Evolutionary conservation across 2,797 vertebrate species (phyloP).

Genomic region (Eurystomus glaucurus): DNA sequence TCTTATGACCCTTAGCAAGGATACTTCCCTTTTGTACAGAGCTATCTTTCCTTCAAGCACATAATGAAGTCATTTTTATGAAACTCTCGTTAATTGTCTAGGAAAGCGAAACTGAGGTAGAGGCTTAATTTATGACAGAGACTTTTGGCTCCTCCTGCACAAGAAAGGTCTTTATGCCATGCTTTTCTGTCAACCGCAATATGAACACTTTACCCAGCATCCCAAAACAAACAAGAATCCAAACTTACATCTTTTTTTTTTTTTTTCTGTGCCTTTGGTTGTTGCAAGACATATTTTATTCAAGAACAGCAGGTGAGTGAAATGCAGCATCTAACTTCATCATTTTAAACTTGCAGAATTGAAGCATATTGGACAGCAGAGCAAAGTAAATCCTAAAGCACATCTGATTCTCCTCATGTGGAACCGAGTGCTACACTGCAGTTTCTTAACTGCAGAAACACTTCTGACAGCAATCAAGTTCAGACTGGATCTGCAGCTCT

Average conservation of each 20-base stretch:
- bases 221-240: not conserved
- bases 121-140: not conserved
- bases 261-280: not conserved
- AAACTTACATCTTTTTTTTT: not conserved
- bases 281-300: not conserved
- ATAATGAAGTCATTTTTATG: not conserved
- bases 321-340: not conserved
- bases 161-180: not conserved
- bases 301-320: not conserved
- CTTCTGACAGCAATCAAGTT: constrained; percentile 23
- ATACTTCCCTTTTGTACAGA: not conserved
- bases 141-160: not conserved
- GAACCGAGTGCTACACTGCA: constrained; percentile 20
- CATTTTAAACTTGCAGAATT: not conserved
- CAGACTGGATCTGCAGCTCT: constrained; percentile 1
- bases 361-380: not conserved
- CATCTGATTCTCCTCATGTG: constrained; percentile 18
- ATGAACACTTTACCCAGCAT: not conserved
- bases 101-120: not conserved
- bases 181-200: not conserved
- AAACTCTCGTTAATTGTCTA: not conserved
- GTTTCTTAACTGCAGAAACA: constrained; percentile 17
- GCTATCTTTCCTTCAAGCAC: not conserved
- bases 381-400: constrained; percentile 14
- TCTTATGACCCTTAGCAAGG: not conserved